phyloP scores from a whole-genome alignment of 2,888 invertebrate species.

The Microchrysa polita region DNA sequence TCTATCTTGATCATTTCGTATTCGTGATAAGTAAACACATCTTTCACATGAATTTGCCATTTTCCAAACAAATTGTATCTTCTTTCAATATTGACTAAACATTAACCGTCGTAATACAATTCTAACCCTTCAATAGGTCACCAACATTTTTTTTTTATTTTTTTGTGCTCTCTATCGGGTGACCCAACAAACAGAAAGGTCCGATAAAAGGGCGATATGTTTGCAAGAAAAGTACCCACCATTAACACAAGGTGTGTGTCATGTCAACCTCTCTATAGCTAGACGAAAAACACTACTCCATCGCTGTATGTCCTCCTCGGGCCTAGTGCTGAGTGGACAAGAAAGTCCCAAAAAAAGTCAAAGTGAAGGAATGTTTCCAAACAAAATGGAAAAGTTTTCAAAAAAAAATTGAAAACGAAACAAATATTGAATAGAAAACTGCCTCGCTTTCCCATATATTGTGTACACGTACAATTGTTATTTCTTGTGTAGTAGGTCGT shows the following conservation, averaged over 20 bases:
- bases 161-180: too few species aligned
- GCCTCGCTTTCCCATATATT: background rate
- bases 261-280: background rate
- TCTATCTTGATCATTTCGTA: background rate
- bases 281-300: background rate
- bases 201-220: constrained; percentile 27
- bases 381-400: constrained; percentile 40
- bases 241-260: constrained; percentile 40
- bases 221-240: constrained; percentile 8
- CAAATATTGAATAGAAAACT: constrained; percentile 8
- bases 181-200: constrained; percentile 34
- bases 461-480: constrained; percentile 9
- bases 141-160: constrained; percentile 18
- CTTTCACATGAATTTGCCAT: background rate
- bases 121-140: constrained; percentile 40
- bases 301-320: too few species aligned
- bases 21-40: constrained; percentile 5
- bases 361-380: constrained; percentile 9
- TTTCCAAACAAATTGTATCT: constrained; percentile 7
- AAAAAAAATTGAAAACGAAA: constrained; percentile 34
- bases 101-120: constrained; percentile 28
- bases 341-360: constrained; percentile 14
- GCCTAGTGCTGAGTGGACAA: background rate
- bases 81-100: constrained; percentile 25
- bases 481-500: too few species aligned